These are phyloP conservation scores for Cossypha niveicapilla DNA, from an alignment of 2,797 vertebrate species.

Conservation along the genomic window DNA sequence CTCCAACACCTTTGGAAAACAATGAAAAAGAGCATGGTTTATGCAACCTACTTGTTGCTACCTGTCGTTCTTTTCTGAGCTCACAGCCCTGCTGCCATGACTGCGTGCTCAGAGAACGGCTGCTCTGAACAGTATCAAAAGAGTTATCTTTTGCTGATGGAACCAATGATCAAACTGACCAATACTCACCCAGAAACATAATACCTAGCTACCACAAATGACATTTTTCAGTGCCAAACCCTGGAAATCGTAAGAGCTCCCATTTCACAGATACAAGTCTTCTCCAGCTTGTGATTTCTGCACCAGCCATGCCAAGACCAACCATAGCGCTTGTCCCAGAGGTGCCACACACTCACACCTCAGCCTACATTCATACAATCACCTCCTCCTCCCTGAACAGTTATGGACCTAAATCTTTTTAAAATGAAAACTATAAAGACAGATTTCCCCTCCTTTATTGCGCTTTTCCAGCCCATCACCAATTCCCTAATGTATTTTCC, in stretches of 20 bases:
- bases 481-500: background rate
- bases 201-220: background rate
- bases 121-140: background rate
- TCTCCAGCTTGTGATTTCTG: background rate
- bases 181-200: background rate
- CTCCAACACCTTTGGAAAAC: background rate
- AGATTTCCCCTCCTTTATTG: background rate
- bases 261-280: background rate
- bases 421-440: background rate
- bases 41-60: background rate
- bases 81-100: background rate
- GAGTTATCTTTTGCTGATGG: background rate
- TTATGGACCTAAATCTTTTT: background rate
- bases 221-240: background rate
- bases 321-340: rapidly evolving
- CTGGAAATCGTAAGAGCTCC: background rate
- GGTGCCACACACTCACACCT: background rate
- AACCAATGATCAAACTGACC: background rate
- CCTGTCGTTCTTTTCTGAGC: background rate
- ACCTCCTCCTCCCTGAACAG: background rate
- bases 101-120: rapidly evolving
- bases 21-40: background rate
- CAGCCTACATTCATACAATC: rapidly evolving
- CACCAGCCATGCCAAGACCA: rapidly evolving
- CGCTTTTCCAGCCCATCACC: background rate